Evolutionary conservation across 2,888 invertebrate species (phyloP).

Genomic region (Agrilus cyanescens): DNA sequence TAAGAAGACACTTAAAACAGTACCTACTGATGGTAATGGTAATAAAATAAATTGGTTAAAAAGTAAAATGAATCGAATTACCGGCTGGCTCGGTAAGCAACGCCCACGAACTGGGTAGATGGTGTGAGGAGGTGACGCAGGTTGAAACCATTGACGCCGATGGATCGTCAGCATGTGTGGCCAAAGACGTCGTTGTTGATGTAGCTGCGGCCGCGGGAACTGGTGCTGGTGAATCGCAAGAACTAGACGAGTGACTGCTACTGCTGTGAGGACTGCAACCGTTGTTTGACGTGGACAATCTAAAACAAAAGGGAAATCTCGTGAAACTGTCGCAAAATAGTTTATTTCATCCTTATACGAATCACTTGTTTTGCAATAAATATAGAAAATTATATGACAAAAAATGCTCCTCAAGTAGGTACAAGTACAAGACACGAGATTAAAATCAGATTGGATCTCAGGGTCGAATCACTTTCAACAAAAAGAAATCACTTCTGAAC

Average conservation of each 20-base stretch:
- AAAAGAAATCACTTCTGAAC: too few relatives aligned
- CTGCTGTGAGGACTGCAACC: conserved; percentile 45
- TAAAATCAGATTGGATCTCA: too few relatives aligned
- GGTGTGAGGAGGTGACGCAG: conserved; percentile 21
- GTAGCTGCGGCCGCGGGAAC: conserved; percentile 35
- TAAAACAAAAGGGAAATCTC: conserved; percentile 14
- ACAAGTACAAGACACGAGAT: too few relatives aligned
- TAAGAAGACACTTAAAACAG: too few relatives aligned
- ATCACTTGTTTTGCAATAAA: too few relatives aligned
- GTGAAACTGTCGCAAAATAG: too few relatives aligned
- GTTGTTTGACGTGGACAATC: conserved; percentile 29
- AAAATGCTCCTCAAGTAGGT: too few relatives aligned
- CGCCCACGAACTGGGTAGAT: conserved; percentile 33
- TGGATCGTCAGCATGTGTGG: conserved; percentile 22
- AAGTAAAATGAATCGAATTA: conserved; percentile 11
- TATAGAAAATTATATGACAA: too few relatives aligned
- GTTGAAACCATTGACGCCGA: conserved; percentile 25
- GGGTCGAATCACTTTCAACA: too few relatives aligned
- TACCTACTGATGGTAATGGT: neutral
- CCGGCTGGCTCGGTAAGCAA: conserved; percentile 28
- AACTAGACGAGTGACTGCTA: conserved; percentile 46
- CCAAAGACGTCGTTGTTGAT: conserved; percentile 25
- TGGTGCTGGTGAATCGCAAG: conserved; percentile 45
- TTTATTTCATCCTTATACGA: too few relatives aligned
- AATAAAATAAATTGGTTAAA: neutral